Percentiles rank a stretch among this genome's conserved stretches.
Conservation (phyloP, 2,888 invertebrate genomes). For the Lumbricus terrestris region DNA sequence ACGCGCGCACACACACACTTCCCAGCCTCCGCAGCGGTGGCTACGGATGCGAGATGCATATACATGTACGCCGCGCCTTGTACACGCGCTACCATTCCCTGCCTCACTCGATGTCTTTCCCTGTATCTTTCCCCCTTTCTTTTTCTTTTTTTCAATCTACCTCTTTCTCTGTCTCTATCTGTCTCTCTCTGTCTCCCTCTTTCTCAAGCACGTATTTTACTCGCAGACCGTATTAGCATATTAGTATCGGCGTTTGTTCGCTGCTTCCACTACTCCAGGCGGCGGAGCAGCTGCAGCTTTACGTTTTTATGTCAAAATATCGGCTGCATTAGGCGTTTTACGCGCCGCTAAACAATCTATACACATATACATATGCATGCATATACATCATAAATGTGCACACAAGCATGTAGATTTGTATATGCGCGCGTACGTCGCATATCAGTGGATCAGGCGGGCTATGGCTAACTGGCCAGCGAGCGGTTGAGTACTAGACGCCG, state of each 20-base stretch:
- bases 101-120: too few relatives aligned
- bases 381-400: too few relatives aligned
- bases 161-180: not conserved
- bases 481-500: not conserved
- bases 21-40: not conserved
- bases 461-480: not conserved
- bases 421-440: not conserved
- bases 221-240: not conserved
- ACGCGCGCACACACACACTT: not conserved
- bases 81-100: not conserved
- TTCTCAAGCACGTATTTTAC: not conserved
- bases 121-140: not conserved
- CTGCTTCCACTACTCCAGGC: not conserved
- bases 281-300: not conserved
- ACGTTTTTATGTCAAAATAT: slow-evolving; percentile 3
- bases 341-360: not conserved
- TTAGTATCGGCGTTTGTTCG: not conserved
- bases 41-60: slow-evolving; percentile 3
- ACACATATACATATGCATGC: too few relatives aligned
- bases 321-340: not conserved
- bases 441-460: not conserved
- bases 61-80: not conserved
- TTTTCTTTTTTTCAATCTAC: not conserved
- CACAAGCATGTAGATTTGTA: too few relatives aligned
- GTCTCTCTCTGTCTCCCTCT: not conserved